Conservation (phyloP, 1,140 invertebrate genomes). For the Megathymus violae region DNA sequence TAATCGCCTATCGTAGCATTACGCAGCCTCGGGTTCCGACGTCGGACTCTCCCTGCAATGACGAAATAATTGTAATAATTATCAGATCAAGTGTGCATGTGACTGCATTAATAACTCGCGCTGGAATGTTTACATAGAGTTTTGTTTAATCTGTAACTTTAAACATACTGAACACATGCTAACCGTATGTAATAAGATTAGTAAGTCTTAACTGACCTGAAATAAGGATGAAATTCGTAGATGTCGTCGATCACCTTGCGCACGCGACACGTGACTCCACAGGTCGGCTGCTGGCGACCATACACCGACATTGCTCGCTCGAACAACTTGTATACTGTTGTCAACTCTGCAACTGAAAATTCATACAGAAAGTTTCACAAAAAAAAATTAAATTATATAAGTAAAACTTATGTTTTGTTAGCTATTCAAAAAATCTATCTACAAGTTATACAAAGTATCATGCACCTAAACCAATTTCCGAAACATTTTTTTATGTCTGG, state of each 20-base stretch:
- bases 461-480: no score
- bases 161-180: constrained; percentile 43
- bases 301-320: constrained; percentile 73
- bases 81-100: constrained; percentile 31
- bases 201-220: constrained; percentile 49
- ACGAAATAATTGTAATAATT: constrained; percentile 28
- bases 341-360: constrained; percentile 63
- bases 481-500: no score
- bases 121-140: constrained; percentile 23
- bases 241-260: constrained; percentile 71
- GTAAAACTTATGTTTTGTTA: no score
- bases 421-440: no score
- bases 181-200: constrained; percentile 7
- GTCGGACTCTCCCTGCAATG: constrained; percentile 31
- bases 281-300: constrained; percentile 53
- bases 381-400: no score
- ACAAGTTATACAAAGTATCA: no score
- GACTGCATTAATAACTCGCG: constrained; percentile 14
- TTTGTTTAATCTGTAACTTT: constrained; percentile 39
- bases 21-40: constrained; percentile 20
- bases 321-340: constrained; percentile 66
- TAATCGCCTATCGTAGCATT: constrained; percentile 28
- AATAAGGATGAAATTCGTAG: constrained; percentile 75
- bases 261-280: constrained; percentile 66
- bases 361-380: no score